phyloP scores from a whole-genome alignment of 1,140 invertebrate genomes.

The Akabosia matsudoensis region DNA sequence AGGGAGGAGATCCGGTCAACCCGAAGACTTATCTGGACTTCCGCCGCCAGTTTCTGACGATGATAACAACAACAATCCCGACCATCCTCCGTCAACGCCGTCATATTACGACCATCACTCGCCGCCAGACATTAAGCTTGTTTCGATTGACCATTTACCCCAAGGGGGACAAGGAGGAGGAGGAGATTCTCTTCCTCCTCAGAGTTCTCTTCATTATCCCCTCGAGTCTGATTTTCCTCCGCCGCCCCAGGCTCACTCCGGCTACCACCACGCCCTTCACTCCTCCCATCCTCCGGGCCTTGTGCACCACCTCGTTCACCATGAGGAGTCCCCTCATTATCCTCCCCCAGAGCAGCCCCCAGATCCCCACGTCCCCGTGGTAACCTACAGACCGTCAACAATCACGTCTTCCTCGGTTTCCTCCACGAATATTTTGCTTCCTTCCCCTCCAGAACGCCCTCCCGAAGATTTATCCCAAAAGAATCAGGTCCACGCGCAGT shows the following conservation, averaged over 20 bases:
- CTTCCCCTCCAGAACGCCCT: too few species aligned
- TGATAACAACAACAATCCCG: neutral
- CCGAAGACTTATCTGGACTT: neutral
- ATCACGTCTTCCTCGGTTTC: neutral
- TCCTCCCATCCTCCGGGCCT: too few species aligned
- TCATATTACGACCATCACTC: neutral
- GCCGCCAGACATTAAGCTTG: neutral
- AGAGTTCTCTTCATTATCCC: too few species aligned
- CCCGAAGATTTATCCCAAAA: too few species aligned
- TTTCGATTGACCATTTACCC: neutral
- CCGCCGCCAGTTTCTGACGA: neutral
- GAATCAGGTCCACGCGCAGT: too few species aligned
- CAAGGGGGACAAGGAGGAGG: neutral
- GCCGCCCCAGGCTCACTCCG: neutral
- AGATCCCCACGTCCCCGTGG: conserved; percentile 1
- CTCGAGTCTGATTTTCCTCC: neutral
- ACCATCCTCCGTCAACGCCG: too few species aligned
- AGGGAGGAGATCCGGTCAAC: neutral
- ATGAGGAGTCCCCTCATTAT: neutral
- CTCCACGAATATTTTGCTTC: too few species aligned
- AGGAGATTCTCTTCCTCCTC: neutral
- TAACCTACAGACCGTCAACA: neutral
- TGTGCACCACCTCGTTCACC: neutral
- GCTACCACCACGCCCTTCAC: neutral
- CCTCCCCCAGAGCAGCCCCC: neutral